Base-by-base conservation (phyloP, 2,797 vertebrate genomes). In the Argyrosomus regius region DNA sequence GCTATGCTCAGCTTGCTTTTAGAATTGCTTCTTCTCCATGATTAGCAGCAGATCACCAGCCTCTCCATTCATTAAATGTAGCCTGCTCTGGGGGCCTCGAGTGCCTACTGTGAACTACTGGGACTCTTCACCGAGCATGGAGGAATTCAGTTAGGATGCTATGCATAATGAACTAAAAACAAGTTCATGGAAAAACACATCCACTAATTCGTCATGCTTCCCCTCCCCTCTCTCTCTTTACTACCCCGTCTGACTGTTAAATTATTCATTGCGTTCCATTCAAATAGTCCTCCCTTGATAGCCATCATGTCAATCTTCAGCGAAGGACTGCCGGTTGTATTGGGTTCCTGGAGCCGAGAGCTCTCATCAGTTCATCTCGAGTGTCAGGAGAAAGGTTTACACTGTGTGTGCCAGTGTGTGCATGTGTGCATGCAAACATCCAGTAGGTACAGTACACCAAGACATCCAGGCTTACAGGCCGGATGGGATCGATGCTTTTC, bases 241-340 rank as follows among this genome's bases (percentile, higher is more conserved):
- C 72, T 60, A 48, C 66, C 69, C 65, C 18, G 9, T 54, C 61
- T 66, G 67, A 70, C 81, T 82, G 66, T 65, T 93, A 13, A 87
- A 92, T 92, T 78, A 93, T 93, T 91, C 72, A 92, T 88, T 24
- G 50, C 35, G 9, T 53, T 78, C 52, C 43, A 81, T 88, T 92
- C 81, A 70, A 62, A 60, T 45, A n/a, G 56, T 85, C 68, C 54
- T 91, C 88, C 84, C 83, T 26, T 71, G 86, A 77, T 56, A 82
- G 75, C 65, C 74, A 89, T 91, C 83, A 78, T 81, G 89, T 87
- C 88, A 90, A 83, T 89, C 83, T 83, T 77, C 48, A 85, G 77
- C 67, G 53, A 85, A 77, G 54, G 53, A 57, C 82, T 80, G 81
- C 72, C 49, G 61, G 59, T 81, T 71, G 80, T 28, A 69, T 82